Evolutionary conservation across 2,888 invertebrate species (phyloP).

Genomic region (Xestia rhomboidea): DNA sequence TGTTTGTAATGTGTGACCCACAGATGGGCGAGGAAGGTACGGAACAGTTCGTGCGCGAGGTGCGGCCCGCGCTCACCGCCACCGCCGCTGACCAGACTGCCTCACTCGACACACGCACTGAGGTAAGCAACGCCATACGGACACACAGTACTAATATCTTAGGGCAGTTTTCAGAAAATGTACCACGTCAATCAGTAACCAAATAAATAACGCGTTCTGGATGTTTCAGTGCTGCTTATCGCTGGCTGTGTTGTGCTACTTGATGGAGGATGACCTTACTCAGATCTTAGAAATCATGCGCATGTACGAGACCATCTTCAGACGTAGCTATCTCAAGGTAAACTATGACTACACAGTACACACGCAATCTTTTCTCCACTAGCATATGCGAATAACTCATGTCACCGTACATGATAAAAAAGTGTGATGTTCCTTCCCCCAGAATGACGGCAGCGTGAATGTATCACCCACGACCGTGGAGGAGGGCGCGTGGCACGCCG

Average conservation of each 20-base stretch:
- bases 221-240: constrained; percentile 94
- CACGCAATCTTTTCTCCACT: background rate
- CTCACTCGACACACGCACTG: constrained; percentile 93
- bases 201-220: background rate
- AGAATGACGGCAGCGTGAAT: constrained; percentile 93
- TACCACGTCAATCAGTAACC: too few species aligned
- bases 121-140: constrained; percentile 84
- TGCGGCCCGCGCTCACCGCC: constrained; percentile 93
- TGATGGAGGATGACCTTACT: constrained; percentile 94
- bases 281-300: constrained; percentile 94
- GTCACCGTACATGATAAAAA: background rate
- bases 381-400: background rate
- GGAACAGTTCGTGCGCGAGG: constrained; percentile 93
- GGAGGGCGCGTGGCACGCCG: constrained; percentile 93
- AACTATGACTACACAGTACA: background rate
- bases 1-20: background rate
- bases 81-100: constrained; percentile 94
- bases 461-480: constrained; percentile 91
- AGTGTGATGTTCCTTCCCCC: constrained; percentile 43
- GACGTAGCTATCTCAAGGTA: constrained; percentile 94
- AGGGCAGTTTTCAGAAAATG: background rate
- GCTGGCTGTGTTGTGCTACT: constrained; percentile 95
- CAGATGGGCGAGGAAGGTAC: constrained; percentile 90
- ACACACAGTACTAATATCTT: background rate
- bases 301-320: constrained; percentile 94